Conservation (phyloP, 2,888 invertebrate genomes). For the Rutpela maculata region DNA sequence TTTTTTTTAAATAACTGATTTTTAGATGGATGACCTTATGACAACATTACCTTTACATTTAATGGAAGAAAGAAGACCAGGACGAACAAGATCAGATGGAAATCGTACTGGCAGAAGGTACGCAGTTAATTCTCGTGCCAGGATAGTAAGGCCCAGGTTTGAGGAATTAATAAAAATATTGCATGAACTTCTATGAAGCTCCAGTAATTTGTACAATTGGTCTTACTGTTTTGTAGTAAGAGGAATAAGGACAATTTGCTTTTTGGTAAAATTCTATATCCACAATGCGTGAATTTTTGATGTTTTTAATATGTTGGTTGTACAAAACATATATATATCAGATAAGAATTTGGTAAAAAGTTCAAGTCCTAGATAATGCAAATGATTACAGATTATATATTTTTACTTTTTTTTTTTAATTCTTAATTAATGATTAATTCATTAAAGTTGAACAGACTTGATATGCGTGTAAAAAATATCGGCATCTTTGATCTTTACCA, state of each 20-base stretch:
- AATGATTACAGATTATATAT: no score
- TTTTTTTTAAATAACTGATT: constrained; percentile 36
- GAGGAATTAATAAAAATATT: constrained; percentile 62
- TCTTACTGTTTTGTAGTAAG: constrained; percentile 19
- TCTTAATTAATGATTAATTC: no score
- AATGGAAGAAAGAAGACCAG: constrained; percentile 67
- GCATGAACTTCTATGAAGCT: constrained; percentile 51
- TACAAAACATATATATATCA: not conserved
- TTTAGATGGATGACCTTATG: constrained; percentile 64
- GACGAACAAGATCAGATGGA: constrained; percentile 66
- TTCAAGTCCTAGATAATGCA: no score
- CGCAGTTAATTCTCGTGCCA: constrained; percentile 67
- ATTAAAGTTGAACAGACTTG: no score
- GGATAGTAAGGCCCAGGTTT: constrained; percentile 71
- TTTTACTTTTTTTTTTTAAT: no score
- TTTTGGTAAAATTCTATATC: not conserved
- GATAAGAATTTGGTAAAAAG: not conserved
- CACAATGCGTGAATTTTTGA: not conserved
- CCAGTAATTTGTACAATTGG: constrained; percentile 25
- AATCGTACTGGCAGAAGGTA: constrained; percentile 70
- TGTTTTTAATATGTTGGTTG: not conserved
- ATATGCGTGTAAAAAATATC: no score
- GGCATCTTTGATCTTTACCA: no score
- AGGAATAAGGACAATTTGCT: not conserved
- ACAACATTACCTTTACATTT: constrained; percentile 55